phyloP scores from a whole-genome alignment of 2,888 invertebrate genomes.

The Troilus luridus region DNA sequence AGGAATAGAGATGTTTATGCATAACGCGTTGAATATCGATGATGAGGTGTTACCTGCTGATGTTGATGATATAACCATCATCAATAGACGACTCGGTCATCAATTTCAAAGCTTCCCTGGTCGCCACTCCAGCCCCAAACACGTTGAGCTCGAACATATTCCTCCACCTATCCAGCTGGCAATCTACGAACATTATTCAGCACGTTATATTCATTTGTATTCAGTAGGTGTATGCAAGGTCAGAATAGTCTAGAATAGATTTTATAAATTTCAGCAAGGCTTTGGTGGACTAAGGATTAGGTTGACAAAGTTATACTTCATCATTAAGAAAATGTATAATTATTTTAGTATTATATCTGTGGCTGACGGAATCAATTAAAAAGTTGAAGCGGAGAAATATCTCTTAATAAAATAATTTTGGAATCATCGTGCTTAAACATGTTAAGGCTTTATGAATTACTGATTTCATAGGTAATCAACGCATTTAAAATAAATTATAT shows the following conservation, averaged over 20 bases:
- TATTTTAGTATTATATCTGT: no score
- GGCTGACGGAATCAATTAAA: no score
- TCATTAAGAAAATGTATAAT: no score
- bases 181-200: slow-evolving; percentile 58
- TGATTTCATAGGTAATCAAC: no score
- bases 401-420: no score
- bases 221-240: background rate
- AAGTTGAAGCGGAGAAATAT: no score
- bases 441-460: no score
- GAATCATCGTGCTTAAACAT: no score
- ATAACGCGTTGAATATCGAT: background rate
- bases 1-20: background rate
- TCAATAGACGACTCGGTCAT: slow-evolving; percentile 63
- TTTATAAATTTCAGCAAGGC: background rate
- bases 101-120: slow-evolving; percentile 64
- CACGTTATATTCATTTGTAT: background rate
- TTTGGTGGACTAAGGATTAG: no score
- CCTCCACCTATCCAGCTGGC: slow-evolving; percentile 63
- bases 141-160: slow-evolving; percentile 65
- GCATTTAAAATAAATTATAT: no score
- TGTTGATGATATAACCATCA: slow-evolving; percentile 66
- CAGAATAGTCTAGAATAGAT: background rate
- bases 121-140: slow-evolving; percentile 62
- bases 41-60: slow-evolving; percentile 64
- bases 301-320: no score